Base-by-base conservation (phyloP, 1,140 invertebrate genomes). In the Lucilia cuprina region DNA sequence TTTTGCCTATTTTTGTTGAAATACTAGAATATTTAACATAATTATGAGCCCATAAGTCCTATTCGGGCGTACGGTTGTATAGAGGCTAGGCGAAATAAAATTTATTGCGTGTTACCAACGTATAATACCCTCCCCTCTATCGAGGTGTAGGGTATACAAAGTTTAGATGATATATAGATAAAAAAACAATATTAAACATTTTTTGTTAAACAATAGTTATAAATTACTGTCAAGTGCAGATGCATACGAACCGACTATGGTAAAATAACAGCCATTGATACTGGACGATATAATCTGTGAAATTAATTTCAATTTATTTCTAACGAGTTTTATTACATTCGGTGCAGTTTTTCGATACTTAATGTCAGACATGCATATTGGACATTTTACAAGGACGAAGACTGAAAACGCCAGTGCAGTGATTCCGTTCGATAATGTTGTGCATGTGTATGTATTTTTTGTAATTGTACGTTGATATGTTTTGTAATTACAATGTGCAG, bases 201-300 rank as follows among this genome's bases (percentile, higher is more conserved):
- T 55, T 17, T 55, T 7, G n/a, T 70, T 70, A 12, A 70, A 70
- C 41, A 49, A 47, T 49, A 41, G 41, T 41, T 41, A 80, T 80
- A 80, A 80, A 80, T 80, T 80, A 80, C 77, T 80, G 77, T 80
- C 77, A 50, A 49, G 17, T 49, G 47, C 77, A 80, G 77, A 50
- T 80, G 77, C 41, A 80, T 21, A 49, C 77, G 14, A n/a, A 60
- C 13, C 5, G 13, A 1, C n/a, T 60, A 0, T 41, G 75, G 75
- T 14, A 30, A 78, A 80, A 80, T 80, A 49, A 80, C 77, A 49
- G 10, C 41, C 7, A 50, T 80, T 14, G 77, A 50, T 70, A 21
- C 25, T 21, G 21, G n/a, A 80, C 41, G 77, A 80, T 80, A 80
- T 50, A 80, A 80, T 80, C 77, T 49, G 41, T 80, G n/a, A 80